Conservation (phyloP, 2,888 invertebrate species). For the Rhaphigaster nebulosa region DNA sequence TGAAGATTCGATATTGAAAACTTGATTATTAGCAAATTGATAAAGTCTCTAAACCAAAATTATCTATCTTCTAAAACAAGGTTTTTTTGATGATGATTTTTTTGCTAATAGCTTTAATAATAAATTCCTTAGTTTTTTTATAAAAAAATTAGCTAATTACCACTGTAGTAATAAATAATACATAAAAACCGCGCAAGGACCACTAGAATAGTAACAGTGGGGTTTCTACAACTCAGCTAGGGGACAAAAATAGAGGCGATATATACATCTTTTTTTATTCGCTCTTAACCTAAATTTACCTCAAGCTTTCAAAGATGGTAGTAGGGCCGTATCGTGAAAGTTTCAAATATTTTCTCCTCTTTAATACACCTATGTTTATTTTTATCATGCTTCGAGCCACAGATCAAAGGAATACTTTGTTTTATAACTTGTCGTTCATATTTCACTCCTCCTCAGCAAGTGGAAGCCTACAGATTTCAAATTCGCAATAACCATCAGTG, state of each 20-base stretch:
- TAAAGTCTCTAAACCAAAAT: too few species aligned
- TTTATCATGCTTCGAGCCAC: background rate
- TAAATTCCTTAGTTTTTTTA: background rate
- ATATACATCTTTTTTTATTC: conserved; percentile 42
- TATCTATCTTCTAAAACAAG: too few species aligned
- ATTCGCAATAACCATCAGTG: conserved; percentile 25
- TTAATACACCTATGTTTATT: conserved; percentile 38
- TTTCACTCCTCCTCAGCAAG: conserved; percentile 23
- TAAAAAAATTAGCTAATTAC: background rate
- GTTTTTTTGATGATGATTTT: background rate
- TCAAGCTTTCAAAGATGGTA: conserved; percentile 34
- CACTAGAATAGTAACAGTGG: conserved; percentile 18
- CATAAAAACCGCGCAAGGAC: background rate
- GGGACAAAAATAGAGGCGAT: conserved; percentile 33
- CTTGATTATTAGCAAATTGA: too few species aligned
- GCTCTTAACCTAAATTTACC: conserved; percentile 37
- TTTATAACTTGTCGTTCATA: conserved; percentile 38
- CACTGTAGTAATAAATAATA: background rate
- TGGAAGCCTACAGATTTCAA: conserved; percentile 30
- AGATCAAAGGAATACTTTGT: conserved; percentile 35
- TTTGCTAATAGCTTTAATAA: background rate
- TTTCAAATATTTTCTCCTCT: conserved; percentile 18
- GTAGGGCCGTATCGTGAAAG: conserved; percentile 6
- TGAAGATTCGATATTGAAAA: too few species aligned
- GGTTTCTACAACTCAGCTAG: conserved; percentile 18